These are phyloP conservation scores for Metaphire vulgaris DNA, from an alignment of 1,140 invertebrate genomes.

Conservation along the genomic window DNA sequence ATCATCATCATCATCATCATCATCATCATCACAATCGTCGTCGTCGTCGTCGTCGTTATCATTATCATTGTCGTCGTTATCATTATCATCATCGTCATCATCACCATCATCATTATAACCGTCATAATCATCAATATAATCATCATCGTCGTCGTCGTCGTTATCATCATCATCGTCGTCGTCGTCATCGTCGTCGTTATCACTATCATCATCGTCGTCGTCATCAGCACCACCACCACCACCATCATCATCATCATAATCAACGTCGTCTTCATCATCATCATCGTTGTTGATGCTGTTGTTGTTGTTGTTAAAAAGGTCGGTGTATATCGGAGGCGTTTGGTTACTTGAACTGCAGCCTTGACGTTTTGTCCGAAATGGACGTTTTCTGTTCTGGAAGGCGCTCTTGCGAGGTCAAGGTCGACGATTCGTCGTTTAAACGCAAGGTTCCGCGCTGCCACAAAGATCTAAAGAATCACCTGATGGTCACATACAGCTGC, in stretches of 20 bases:
- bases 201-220: not conserved
- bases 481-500: conserved; percentile 8
- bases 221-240: too few relatives aligned
- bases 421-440: conserved; percentile 11
- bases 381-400: conserved; percentile 15
- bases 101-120: not conserved
- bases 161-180: not conserved
- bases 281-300: too few relatives aligned
- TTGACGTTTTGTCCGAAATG: conserved; percentile 10
- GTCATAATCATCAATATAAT: not conserved
- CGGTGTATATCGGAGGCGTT: not conserved
- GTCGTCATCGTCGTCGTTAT: not conserved
- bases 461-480: conserved; percentile 10
- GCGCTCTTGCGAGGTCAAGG: conserved; percentile 7
- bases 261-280: too few relatives aligned
- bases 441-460: not conserved
- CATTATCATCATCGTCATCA: not conserved
- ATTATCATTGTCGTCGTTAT: not conserved
- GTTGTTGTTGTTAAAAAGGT: too few relatives aligned
- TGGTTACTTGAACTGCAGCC: not conserved
- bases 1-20: conserved; percentile 12
- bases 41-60: not conserved
- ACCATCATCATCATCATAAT: too few relatives aligned
- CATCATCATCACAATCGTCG: too few relatives aligned
- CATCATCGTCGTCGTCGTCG: too few relatives aligned